Evolutionary conservation across 2,888 invertebrate species (phyloP).

Genomic region (Panopea generosa): DNA sequence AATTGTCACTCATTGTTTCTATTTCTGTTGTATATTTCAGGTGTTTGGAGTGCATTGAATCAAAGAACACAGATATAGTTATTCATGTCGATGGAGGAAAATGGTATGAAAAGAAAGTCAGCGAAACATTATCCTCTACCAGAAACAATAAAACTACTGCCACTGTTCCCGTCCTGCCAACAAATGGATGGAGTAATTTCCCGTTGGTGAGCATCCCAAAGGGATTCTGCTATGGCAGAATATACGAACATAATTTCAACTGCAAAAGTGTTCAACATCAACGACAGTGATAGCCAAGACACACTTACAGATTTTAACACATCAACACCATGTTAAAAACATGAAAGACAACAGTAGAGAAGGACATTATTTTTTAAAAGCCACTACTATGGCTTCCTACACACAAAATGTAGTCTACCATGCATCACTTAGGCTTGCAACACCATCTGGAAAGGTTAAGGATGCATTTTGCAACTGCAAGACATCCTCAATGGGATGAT

Average conservation of each 20-base stretch:
- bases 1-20: too few species aligned
- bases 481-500: conserved; percentile 32
- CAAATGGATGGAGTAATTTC: conserved; percentile 1
- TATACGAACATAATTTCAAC: conserved; percentile 27
- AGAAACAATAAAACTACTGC: not conserved
- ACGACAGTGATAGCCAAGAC: not conserved
- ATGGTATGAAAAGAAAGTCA: conserved; percentile 1
- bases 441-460: conserved; percentile 10
- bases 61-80: not conserved
- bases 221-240: conserved; percentile 27
- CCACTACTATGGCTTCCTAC: conserved; percentile 16
- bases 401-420: conserved; percentile 16
- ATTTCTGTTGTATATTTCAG: conserved; percentile 3
- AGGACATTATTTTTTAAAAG: conserved; percentile 25
- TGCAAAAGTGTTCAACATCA: conserved; percentile 10
- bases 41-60: not conserved
- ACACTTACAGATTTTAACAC: conserved; percentile 15
- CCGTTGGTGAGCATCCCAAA: conserved; percentile 4
- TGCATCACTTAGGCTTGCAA: not conserved
- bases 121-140: too few species aligned
- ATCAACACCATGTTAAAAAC: conserved; percentile 27
- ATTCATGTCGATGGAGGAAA: conserved; percentile 1
- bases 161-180: not conserved
- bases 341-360: conserved; percentile 16
- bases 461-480: conserved; percentile 32